Base-by-base conservation (phyloP, 2,113 vertebrate species). In the Hippocampus zosterae region DNA sequence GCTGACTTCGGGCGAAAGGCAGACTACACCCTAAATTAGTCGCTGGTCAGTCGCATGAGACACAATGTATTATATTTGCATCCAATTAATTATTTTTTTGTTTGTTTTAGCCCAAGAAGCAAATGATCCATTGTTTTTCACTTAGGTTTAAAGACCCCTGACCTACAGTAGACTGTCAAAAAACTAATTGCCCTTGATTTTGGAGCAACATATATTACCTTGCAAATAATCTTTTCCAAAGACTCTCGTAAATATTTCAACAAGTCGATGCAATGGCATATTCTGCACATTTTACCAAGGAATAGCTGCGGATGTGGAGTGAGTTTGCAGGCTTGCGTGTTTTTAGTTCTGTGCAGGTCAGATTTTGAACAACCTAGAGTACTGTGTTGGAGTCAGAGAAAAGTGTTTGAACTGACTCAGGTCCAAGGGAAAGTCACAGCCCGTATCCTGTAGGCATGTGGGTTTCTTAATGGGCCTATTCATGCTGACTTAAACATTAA, bases 321-420 rank as follows among this genome's bases (percentile, higher is more conserved):
- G 23, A 18, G n/a, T 46, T 42, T 65, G 23, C n/a, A 27, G 3
- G 23, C 1, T 8, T 50, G 64, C 11, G 42, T 66, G 64, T 50
- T 19, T 66, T 46, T 18, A 50, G 64, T 50, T 46, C 46, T 13
- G 50, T 56, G 50, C 64, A 69, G 65, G 70, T 67, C 70, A 71
- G 70, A 65, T 74, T 60, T 60, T 27, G 73, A 52, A 78, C 69
- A 75, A 70, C 75, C 55, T 50, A 7, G 27, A 74, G 71, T 66
- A 73, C 68, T 74, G 75, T 81, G 64, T 19, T 46, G 66, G 77
- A 72, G 77, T 77, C 67, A 44, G 67, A 56, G 68, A 65, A 80
- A 78, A 75, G 72, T 80, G 78, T 84, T 81, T 79, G 73, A 62
- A 63, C 73, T 84, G 79, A 76, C 48, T 72, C 55, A 1, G 53